phyloP scores from a whole-genome alignment of 2,797 vertebrate species.

The Coluber constrictor region DNA sequence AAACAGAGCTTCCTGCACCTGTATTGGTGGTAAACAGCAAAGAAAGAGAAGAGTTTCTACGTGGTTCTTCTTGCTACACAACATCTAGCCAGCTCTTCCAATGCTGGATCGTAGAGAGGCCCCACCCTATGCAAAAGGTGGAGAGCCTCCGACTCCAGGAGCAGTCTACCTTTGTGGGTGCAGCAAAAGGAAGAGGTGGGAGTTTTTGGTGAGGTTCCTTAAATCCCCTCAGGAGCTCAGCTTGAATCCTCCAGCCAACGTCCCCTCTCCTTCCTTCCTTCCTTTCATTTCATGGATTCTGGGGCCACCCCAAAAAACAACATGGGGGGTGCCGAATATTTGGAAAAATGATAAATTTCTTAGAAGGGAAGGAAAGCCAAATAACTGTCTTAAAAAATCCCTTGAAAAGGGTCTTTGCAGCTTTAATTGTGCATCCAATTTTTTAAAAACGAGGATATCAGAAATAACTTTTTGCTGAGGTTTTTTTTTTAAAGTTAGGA shows the following conservation, averaged over 20 bases:
- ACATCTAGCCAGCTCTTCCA: background rate
- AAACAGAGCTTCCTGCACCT: background rate
- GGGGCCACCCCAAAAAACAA: background rate
- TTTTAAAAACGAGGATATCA: background rate
- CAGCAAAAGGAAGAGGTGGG: background rate
- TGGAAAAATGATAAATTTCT: background rate
- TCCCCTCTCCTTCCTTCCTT: background rate
- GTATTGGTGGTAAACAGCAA: background rate
- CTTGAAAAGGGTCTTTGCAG: background rate
- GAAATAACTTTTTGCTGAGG: background rate
- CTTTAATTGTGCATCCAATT: background rate
- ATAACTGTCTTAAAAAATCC: background rate
- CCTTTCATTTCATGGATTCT: background rate
- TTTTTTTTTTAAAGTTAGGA: background rate
- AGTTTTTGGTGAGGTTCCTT: background rate
- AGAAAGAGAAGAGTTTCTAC: rapidly evolving
- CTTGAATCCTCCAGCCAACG: background rate
- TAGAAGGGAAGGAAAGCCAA: background rate
- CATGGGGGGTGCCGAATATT: background rate
- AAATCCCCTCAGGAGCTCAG: no score
- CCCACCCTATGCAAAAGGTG: background rate
- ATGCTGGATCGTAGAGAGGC: background rate
- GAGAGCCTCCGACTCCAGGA: background rate
- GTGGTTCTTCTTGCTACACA: background rate
- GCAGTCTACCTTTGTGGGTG: background rate